Percentiles rank a stretch among this genome's conserved stretches.
Conservation (phyloP, 2,888 invertebrate genomes). For the Psylliodes chrysocephalus region DNA sequence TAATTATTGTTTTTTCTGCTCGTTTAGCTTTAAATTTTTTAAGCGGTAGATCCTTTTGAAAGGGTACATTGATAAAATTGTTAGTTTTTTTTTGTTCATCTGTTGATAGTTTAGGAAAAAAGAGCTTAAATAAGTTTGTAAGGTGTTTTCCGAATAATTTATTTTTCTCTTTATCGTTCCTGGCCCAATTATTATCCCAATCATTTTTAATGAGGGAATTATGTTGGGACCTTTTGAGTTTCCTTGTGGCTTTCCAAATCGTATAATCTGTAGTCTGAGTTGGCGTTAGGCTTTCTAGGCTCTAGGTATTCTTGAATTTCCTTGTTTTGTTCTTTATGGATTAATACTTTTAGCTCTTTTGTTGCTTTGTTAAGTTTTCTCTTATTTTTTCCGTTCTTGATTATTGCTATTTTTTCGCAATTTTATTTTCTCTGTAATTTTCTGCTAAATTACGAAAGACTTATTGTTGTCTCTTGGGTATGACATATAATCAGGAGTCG, state of each 20-base stretch:
- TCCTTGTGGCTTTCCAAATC: slow-evolving; percentile 4
- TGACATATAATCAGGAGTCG: not conserved
- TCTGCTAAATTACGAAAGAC: not conserved
- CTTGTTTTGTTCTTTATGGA: slow-evolving; percentile 13
- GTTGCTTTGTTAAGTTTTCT: slow-evolving; percentile 20
- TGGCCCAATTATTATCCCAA: slow-evolving; percentile 15
- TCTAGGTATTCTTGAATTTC: slow-evolving; percentile 17
- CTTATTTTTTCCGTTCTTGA: slow-evolving; percentile 8
- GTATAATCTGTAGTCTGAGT: slow-evolving; percentile 1
- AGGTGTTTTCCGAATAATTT: slow-evolving; percentile 13
- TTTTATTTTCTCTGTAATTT: slow-evolving; percentile 13
- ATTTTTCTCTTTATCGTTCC: slow-evolving; percentile 15
- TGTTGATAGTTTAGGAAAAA: not conserved
- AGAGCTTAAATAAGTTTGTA: not conserved
- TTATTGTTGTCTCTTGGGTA: not conserved
- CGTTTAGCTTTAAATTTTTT: slow-evolving; percentile 8
- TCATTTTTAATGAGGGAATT: slow-evolving; percentile 16
- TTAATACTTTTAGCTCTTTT: slow-evolving; percentile 13
- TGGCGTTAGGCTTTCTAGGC: slow-evolving; percentile 16
- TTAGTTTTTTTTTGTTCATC: not conserved
- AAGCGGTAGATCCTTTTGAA: slow-evolving; percentile 5
- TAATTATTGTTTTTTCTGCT: slow-evolving; percentile 11
- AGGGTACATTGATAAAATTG: not conserved
- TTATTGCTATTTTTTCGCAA: slow-evolving; percentile 4
- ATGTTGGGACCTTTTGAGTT: slow-evolving; percentile 11